phyloP scores from a whole-genome alignment of 2,797 vertebrate genomes.

The Mus minutoides region DNA sequence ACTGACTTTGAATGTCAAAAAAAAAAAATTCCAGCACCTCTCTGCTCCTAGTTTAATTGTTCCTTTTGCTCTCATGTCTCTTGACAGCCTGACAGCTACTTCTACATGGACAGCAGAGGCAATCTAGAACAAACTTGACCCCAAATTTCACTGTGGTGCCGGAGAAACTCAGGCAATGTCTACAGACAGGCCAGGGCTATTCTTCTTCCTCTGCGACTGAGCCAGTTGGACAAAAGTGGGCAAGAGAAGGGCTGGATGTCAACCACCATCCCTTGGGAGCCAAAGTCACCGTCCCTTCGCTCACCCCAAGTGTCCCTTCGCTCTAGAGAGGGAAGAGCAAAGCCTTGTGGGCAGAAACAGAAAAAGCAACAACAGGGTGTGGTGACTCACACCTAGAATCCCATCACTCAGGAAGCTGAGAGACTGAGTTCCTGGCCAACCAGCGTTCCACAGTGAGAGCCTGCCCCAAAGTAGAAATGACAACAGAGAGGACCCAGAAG shows the following conservation, averaged over 20 bases:
- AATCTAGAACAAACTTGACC: background rate
- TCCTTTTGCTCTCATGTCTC: background rate
- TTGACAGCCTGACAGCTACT: background rate
- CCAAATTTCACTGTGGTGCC: background rate
- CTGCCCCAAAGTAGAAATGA: background rate
- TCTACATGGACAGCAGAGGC: background rate
- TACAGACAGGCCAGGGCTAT: background rate
- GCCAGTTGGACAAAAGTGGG: background rate
- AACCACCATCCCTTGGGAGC: background rate
- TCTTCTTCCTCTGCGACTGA: background rate
- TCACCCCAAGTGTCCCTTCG: rapidly evolving
- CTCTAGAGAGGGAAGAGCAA: background rate
- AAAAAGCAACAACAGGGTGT: background rate
- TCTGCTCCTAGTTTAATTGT: background rate
- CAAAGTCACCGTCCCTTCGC: background rate
- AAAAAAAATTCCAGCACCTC: background rate
- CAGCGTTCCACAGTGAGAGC: background rate
- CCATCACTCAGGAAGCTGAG: background rate
- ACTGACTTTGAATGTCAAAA: background rate
- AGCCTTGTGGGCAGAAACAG: background rate
- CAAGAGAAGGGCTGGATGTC: background rate
- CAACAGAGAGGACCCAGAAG: background rate
- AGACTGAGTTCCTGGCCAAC: background rate
- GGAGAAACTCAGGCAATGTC: background rate
- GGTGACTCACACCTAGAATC: background rate